phyloP scores from a whole-genome alignment of 2,113 vertebrate species.

The Bostrychus sinensis region DNA sequence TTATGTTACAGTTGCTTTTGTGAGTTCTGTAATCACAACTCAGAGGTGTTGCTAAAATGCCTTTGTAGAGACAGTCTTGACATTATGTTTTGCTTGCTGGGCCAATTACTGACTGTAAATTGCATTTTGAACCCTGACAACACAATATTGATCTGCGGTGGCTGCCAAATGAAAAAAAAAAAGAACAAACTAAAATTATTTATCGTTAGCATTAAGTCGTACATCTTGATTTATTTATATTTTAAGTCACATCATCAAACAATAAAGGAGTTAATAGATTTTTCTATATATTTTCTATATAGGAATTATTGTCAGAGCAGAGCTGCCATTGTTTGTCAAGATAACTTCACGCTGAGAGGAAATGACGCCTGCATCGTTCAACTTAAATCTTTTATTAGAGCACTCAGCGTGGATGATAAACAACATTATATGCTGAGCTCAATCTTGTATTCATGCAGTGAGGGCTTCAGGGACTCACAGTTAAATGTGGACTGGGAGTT shows the following conservation, averaged over 20 bases:
- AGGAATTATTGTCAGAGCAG: conserved; percentile 1
- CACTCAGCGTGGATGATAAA: conserved; percentile 42
- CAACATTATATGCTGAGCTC: conserved; percentile 39
- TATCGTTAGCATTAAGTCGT: conserved; percentile 21
- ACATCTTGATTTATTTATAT: not conserved
- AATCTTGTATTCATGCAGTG: conserved; percentile 54
- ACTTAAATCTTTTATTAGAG: conserved; percentile 46
- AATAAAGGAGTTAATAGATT: not conserved
- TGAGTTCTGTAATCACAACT: conserved; percentile 38
- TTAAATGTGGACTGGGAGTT: conserved; percentile 33
- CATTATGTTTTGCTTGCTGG: conserved; percentile 42
- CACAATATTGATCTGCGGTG: conserved; percentile 49
- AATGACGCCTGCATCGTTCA: conserved; percentile 21
- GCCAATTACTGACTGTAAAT: conserved; percentile 66
- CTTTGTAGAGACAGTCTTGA: conserved; percentile 40
- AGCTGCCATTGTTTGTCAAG: conserved; percentile 5
- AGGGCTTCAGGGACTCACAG: conserved; percentile 35
- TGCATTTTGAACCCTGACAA: conserved; percentile 54
- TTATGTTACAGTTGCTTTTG: conserved; percentile 26
- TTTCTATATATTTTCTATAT: not conserved
- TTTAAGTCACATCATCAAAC: not conserved
- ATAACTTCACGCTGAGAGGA: not conserved
- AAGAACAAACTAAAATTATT: conserved; percentile 8
- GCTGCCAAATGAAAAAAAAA: conserved; percentile 24
- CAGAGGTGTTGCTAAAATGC: conserved; percentile 46